phyloP scores from a whole-genome alignment of 2,113 vertebrate species.

The Oceanites oceanicus region DNA sequence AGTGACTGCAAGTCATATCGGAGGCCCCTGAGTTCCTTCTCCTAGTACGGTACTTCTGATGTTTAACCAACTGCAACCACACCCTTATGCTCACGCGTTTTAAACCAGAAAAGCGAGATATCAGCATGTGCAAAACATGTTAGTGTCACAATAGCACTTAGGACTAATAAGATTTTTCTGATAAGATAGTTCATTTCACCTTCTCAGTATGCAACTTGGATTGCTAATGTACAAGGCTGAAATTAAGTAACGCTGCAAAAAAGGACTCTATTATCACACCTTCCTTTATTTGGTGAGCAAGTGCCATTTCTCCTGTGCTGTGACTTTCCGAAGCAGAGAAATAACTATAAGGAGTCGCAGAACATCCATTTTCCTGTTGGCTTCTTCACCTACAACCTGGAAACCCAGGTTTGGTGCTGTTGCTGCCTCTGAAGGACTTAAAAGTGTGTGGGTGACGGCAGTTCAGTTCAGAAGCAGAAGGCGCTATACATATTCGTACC shows the following conservation, averaged over 20 bases:
- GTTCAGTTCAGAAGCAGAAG: neutral
- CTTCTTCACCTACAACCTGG: neutral
- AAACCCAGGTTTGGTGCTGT: neutral
- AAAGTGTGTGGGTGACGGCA: neutral
- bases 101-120: constrained; percentile 13
- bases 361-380: neutral
- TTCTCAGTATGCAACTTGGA: neutral
- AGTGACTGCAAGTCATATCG: neutral
- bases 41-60: neutral
- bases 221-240: neutral
- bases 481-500: neutral
- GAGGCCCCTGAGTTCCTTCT: neutral
- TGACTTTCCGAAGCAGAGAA: neutral
- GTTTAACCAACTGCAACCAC: neutral
- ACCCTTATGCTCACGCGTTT: neutral
- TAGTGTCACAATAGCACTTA: neutral
- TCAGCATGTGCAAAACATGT: neutral
- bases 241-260: neutral
- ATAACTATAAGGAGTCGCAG: neutral
- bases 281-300: neutral
- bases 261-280: neutral
- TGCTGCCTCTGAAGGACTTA: neutral
- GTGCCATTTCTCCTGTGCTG: neutral
- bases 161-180: neutral
- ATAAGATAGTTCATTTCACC: neutral